Conservation (phyloP, 2,113 vertebrate species). For the Trematomus loennbergii region DNA sequence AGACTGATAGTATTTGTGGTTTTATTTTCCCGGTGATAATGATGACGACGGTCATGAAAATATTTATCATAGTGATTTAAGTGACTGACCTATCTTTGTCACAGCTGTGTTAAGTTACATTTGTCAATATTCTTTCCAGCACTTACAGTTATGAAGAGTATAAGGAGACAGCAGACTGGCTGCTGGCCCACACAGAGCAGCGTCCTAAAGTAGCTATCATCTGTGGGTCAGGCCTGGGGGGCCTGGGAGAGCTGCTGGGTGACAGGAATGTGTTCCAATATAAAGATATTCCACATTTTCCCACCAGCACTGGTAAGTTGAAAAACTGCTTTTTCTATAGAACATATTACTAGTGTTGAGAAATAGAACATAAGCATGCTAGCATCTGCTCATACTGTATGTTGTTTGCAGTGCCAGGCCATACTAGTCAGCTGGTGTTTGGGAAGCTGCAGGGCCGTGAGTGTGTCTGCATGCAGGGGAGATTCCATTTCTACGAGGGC, state of each 20-base stretch:
- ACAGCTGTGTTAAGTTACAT: neutral
- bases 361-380: neutral
- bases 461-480: conserved; percentile 86
- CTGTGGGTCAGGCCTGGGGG: conserved; percentile 88
- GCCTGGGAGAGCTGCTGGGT: conserved; percentile 79
- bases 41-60: neutral
- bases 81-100: neutral
- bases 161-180: conserved; percentile 82
- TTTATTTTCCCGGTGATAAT: neutral
- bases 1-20: neutral
- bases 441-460: conserved; percentile 77
- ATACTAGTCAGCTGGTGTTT: conserved; percentile 83
- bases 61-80: neutral
- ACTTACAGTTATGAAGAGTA: conserved; percentile 78
- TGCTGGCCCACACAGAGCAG: conserved; percentile 62
- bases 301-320: conserved; percentile 76
- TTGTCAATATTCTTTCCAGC: neutral
- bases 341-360: neutral
- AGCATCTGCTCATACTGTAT: conserved; percentile 19
- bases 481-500: conserved; percentile 87
- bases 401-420: conserved; percentile 77
- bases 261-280: conserved; percentile 78
- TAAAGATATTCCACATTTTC: conserved; percentile 85
- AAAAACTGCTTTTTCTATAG: neutral
- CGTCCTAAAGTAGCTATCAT: conserved; percentile 84